phyloP scores from a whole-genome alignment of 2,797 vertebrate genomes.

The Dendrocincla tyrannina region DNA sequence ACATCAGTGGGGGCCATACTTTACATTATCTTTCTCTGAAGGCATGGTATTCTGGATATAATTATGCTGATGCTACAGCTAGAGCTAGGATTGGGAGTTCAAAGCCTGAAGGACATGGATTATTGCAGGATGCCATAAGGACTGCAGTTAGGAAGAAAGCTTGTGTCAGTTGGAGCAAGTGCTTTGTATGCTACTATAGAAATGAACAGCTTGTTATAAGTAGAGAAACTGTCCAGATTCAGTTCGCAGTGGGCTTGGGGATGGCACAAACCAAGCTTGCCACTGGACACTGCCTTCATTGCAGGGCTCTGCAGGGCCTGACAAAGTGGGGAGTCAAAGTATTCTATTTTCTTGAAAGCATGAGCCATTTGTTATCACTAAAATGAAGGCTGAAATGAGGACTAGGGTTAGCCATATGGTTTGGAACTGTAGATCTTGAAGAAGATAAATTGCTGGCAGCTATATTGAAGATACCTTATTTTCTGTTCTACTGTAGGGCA shows the following conservation, averaged over 20 bases:
- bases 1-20: background rate
- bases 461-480: background rate
- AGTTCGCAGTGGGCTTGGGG: background rate
- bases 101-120: background rate
- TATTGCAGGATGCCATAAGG: background rate
- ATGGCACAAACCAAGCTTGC: background rate
- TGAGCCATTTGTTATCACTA: background rate
- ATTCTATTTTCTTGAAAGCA: background rate
- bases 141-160: background rate
- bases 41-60: background rate
- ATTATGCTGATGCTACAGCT: background rate
- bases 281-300: background rate
- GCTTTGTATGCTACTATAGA: background rate
- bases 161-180: background rate
- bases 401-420: background rate
- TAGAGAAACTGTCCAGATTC: background rate
- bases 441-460: background rate
- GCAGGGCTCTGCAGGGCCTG: background rate
- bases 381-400: background rate
- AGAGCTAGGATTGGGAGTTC: background rate
- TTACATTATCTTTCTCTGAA: background rate
- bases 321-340: background rate
- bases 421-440: background rate
- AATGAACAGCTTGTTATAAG: background rate
- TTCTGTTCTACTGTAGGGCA: background rate